Base-by-base conservation (phyloP, 2,113 vertebrate species). In the Megalops atlanticus region DNA sequence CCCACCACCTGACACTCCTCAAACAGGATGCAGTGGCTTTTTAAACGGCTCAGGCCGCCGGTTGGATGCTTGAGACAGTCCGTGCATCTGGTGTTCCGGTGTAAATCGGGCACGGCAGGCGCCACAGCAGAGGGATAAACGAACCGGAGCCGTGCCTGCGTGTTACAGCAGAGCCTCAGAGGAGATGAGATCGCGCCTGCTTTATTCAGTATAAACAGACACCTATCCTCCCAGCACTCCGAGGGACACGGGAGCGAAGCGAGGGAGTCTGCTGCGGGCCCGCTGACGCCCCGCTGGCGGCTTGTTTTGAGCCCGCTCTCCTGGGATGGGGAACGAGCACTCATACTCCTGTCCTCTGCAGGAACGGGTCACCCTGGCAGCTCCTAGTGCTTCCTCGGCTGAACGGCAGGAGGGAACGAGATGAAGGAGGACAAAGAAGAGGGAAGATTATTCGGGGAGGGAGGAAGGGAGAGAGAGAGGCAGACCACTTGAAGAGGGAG, bases 71-170 rank as follows among this genome's bases (percentile, higher is more conserved):
- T 24, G 11, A 64, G 2, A 2, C 58, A 27, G 58, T 64, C 5
- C 2, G n/a, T n/a, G 8, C n/a, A n/a, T 31, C 14, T 64, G 18
- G 43, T 6, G 81, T n/a, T 24, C 75, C 77, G 85, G 52, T n/a
- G 35, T 82, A 87, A 90, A 92, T 87, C 90, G 87, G 91, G 82
- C 85, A 82, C 88, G 90, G 91, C 88, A 83, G 83, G 72, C 88
- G 78, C 71, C 79, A 80, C 82, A 85, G 85, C 84, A 73, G 78
- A 83, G 88, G 90, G 90, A 91, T 91, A 86, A 88, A 84, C 83
- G 85, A 79, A 73, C 80, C 89, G 90, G 92, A 90, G 86, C 91
- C 78, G 49, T 52, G 83, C 83, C 88, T 89, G 89, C 88, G 86
- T 88, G 90, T 87, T 86, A 85, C 88, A 85, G 80, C 80, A 85